These are phyloP conservation scores for Mesochorus sp. DNA, from an alignment of 2,888 invertebrate species.

Conservation along the genomic window DNA sequence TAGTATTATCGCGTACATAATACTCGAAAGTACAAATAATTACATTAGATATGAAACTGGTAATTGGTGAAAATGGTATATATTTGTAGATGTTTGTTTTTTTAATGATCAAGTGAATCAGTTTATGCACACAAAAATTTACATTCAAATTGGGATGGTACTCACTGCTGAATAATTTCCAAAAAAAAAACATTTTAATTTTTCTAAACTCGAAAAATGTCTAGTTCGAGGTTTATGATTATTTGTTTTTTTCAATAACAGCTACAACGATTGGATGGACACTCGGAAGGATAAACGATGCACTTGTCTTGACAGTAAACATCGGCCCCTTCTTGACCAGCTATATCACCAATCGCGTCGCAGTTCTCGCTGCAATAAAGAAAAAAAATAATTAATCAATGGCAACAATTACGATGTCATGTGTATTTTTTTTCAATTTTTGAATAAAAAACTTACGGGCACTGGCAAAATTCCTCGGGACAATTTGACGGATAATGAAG, in stretches of 20 bases:
- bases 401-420: background rate
- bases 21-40: too few relatives aligned
- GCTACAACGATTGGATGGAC: constrained; percentile 88
- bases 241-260: constrained; percentile 84
- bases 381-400: background rate
- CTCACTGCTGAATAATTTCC: too few relatives aligned
- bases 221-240: background rate
- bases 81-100: too few relatives aligned
- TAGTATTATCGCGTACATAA: too few relatives aligned
- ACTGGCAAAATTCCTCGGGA: constrained; percentile 88
- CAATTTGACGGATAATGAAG: constrained; percentile 94
- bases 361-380: constrained; percentile 87
- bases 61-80: too few relatives aligned
- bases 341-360: constrained; percentile 90
- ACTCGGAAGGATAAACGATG: constrained; percentile 89
- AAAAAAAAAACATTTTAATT: background rate
- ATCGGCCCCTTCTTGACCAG: constrained; percentile 89
- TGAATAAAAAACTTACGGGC: constrained; percentile 88
- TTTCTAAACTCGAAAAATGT: background rate
- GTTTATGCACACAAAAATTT: too few relatives aligned
- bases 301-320: constrained; percentile 94
- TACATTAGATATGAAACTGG: too few relatives aligned
- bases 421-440: background rate
- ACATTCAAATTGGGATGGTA: too few relatives aligned
- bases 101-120: too few relatives aligned